Percentiles rank a stretch among this genome's conserved stretches.
Evolutionary conservation across 2,888 invertebrate genomes (phyloP).

Genomic region (Fragum sueziense): DNA sequence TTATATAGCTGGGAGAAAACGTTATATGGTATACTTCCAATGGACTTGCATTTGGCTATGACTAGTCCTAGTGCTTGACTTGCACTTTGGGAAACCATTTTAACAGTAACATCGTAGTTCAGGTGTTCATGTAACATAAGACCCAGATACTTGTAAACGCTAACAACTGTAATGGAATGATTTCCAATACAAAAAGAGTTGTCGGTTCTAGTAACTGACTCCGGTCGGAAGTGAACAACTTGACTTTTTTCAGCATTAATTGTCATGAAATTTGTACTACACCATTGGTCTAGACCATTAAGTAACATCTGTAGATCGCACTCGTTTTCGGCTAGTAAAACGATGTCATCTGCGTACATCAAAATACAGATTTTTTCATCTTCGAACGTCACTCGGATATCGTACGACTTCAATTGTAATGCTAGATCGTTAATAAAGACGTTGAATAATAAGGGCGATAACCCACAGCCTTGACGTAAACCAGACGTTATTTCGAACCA

Average conservation of each 20-base stretch:
- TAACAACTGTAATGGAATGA: no score
- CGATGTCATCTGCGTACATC: conserved; percentile 15
- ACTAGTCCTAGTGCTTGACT: no score
- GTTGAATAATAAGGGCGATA: conserved; percentile 2
- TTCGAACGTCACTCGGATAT: neutral
- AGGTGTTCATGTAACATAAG: no score
- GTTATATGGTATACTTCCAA: no score
- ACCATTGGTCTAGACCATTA: neutral
- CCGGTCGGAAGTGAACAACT: neutral
- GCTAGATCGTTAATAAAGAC: conserved; percentile 9
- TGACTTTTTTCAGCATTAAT: neutral
- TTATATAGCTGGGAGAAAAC: no score
- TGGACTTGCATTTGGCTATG: no score
- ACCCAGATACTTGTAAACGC: no score
- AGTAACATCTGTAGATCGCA: neutral
- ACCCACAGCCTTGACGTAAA: neutral
- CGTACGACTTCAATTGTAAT: neutral
- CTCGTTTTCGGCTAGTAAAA: neutral
- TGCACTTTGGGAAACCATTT: no score
- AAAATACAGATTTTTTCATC: neutral
- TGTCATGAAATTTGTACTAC: neutral
- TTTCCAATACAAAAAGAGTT: no score
- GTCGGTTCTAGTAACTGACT: no score
- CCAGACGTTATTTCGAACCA: neutral
- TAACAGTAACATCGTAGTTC: no score